phyloP scores from a whole-genome alignment of 2,113 vertebrate genomes.

The Sander vitreus region DNA sequence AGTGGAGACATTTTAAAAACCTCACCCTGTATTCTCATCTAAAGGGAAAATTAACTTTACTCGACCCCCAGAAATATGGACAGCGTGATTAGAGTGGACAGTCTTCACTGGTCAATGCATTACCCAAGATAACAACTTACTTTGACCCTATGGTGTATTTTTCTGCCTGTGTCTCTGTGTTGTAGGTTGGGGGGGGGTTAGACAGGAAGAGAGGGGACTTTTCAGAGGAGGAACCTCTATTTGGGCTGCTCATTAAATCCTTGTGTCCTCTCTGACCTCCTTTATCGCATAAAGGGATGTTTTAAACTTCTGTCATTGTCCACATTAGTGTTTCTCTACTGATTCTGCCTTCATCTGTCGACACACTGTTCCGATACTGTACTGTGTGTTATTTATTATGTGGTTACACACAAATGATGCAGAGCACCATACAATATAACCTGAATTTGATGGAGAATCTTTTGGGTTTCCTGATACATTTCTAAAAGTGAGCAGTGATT shows the following conservation, averaged over 20 bases:
- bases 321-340: neutral
- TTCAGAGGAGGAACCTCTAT: slow-evolving; percentile 22
- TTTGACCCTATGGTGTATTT: slow-evolving; percentile 64
- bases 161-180: slow-evolving; percentile 35
- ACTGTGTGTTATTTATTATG: neutral
- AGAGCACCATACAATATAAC: neutral
- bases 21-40: slow-evolving; percentile 42
- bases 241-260: slow-evolving; percentile 43
- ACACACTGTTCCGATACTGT: neutral
- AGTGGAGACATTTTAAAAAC: slow-evolving; percentile 29
- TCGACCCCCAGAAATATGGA: slow-evolving; percentile 40
- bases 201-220: slow-evolving; percentile 13
- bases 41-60: slow-evolving; percentile 39
- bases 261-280: slow-evolving; percentile 31
- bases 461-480: neutral
- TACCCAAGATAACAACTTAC: slow-evolving; percentile 55
- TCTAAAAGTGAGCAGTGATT: neutral
- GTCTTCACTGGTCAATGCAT: slow-evolving; percentile 56
- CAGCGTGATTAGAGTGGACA: slow-evolving; percentile 55
- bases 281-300: slow-evolving; percentile 8
- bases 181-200: neutral
- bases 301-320: slow-evolving; percentile 11
- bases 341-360: neutral
- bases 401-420: neutral
- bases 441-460: neutral